phyloP scores from a whole-genome alignment of 2,797 vertebrate species.

The Sebastes jordani region DNA sequence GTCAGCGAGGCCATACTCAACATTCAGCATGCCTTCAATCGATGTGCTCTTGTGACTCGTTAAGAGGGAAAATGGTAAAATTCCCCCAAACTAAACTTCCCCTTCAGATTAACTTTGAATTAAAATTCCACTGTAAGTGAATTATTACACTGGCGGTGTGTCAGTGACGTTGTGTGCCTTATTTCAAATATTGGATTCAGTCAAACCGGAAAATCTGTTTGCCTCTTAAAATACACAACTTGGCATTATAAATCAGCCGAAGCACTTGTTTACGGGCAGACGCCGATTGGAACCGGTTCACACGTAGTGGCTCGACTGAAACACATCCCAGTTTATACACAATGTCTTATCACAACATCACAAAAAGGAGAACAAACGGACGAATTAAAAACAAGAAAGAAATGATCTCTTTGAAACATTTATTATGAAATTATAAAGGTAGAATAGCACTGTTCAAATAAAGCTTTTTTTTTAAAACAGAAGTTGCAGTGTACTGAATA shows the following conservation, averaged over 20 bases:
- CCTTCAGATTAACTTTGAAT: constrained; percentile 26
- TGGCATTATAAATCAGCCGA: constrained; percentile 40
- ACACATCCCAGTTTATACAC: constrained; percentile 32
- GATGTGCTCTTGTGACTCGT: constrained; percentile 3
- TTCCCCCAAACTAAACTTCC: background rate
- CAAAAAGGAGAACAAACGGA: constrained; percentile 54
- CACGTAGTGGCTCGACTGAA: constrained; percentile 37
- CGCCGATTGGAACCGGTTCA: constrained; percentile 45
- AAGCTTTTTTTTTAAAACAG: constrained; percentile 74
- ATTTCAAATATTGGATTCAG: constrained; percentile 43
- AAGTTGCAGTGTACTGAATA: constrained; percentile 73
- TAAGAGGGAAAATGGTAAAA: background rate
- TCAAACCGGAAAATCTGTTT: constrained; percentile 44
- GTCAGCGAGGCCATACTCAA: constrained; percentile 20
- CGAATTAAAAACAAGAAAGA: constrained; percentile 75
- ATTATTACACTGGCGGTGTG: constrained; percentile 15
- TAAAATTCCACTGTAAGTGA: constrained; percentile 4
- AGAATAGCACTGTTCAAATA: constrained; percentile 83
- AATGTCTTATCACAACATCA: constrained; percentile 49
- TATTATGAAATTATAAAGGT: constrained; percentile 88
- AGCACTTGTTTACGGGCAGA: constrained; percentile 36
- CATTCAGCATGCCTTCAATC: background rate
- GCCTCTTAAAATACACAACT: constrained; percentile 44
- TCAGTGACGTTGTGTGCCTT: constrained; percentile 31
- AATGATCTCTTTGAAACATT: constrained; percentile 84